These are phyloP conservation scores for Drosophila yakuba DNA, from an alignment of 1,140 invertebrate species.

Conservation along the genomic window DNA sequence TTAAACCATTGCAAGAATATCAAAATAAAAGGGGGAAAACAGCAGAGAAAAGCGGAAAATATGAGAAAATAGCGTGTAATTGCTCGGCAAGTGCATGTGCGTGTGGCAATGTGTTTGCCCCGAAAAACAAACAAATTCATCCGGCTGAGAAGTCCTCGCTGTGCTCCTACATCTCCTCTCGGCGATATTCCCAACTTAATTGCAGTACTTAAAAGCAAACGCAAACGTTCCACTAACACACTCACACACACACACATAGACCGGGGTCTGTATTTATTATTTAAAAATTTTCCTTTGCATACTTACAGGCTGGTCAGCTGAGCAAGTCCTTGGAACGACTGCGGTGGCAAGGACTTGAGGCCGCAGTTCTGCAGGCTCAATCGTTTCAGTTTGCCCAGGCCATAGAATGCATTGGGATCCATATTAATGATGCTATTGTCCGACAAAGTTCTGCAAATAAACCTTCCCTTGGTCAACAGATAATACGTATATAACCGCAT, in stretches of 20 bases:
- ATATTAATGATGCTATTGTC: conserved; percentile 87
- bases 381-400: conserved; percentile 86
- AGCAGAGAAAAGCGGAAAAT: conserved; percentile 53
- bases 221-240: conserved; percentile 39
- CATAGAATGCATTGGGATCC: conserved; percentile 86
- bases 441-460: conserved; percentile 86
- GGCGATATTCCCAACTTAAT: conserved; percentile 37
- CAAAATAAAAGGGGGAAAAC: conserved; percentile 50
- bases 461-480: conserved; percentile 70
- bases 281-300: conserved; percentile 46
- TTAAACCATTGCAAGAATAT: conserved; percentile 44
- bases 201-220: conserved; percentile 68
- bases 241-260: conserved; percentile 15
- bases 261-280: conserved; percentile 3
- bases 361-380: conserved; percentile 87
- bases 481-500: conserved; percentile 54
- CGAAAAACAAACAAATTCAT: conserved; percentile 54
- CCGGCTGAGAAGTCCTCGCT: conserved; percentile 41
- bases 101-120: conserved; percentile 33
- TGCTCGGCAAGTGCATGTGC: conserved; percentile 43
- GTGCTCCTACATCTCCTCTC: conserved; percentile 5
- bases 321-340: conserved; percentile 85
- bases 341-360: conserved; percentile 85
- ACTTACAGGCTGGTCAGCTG: conserved; percentile 87
- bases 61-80: conserved; percentile 73